Conservation (phyloP, 2,113 vertebrate genomes). For the Narcine bancroftii region DNA sequence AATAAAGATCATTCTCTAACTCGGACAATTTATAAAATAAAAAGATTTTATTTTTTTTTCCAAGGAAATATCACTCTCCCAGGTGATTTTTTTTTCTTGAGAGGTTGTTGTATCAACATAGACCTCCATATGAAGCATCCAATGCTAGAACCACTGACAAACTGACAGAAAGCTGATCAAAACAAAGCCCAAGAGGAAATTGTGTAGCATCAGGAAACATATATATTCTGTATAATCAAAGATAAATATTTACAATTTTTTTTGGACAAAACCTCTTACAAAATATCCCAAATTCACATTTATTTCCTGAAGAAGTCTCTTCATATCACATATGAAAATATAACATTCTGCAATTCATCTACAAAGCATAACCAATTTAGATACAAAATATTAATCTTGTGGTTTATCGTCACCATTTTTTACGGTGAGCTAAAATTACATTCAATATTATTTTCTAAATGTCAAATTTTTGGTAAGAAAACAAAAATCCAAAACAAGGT, state of each 20-base stretch:
- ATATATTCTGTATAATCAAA: slow-evolving; percentile 29
- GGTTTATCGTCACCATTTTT: background rate
- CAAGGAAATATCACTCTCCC: slow-evolving; percentile 18
- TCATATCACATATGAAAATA: slow-evolving; percentile 35
- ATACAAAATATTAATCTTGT: slow-evolving; percentile 37
- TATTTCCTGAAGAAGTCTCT: slow-evolving; percentile 28
- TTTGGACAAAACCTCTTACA: slow-evolving; percentile 31
- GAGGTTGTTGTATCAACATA: background rate
- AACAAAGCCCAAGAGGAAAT: slow-evolving; percentile 16
- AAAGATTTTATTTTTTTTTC: background rate
- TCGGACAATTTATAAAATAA: slow-evolving; percentile 20
- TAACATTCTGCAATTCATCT: slow-evolving; percentile 16
- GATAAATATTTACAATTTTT: slow-evolving; percentile 36
- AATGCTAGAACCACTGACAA: background rate
- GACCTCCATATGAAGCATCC: background rate
- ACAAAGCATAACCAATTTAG: slow-evolving; percentile 34
- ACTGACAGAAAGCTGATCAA: background rate
- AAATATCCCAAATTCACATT: slow-evolving; percentile 37
- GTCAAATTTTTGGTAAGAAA: slow-evolving; percentile 15
- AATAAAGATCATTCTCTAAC: background rate
- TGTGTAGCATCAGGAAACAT: background rate
- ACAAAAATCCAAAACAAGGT: background rate
- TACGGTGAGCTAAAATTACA: slow-evolving; percentile 25
- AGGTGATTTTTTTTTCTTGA: background rate
- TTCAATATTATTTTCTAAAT: slow-evolving; percentile 33